phyloP scores from a whole-genome alignment of 2,797 vertebrate species.

The Onychomys torridus region DNA sequence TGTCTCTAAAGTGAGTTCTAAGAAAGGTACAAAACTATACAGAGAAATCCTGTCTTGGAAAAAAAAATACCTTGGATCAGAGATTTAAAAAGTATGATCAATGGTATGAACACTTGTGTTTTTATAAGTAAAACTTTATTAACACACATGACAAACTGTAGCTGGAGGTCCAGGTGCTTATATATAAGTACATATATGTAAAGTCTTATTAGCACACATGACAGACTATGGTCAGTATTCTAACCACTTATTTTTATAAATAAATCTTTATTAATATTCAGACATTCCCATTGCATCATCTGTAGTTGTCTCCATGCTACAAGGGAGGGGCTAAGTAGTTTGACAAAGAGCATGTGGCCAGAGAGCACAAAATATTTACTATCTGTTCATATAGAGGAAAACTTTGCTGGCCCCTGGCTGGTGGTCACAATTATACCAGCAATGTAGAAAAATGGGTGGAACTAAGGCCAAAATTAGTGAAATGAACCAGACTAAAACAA shows the following conservation, averaged over 20 bases:
- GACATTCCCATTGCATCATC: background rate
- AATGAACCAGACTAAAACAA: background rate
- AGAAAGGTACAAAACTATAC: too few species aligned
- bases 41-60: too few species aligned
- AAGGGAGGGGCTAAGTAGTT: background rate
- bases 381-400: background rate
- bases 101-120: background rate
- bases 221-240: background rate
- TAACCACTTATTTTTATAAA: background rate
- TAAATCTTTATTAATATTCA: constrained; percentile 54
- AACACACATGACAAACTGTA: background rate
- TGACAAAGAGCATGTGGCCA: background rate
- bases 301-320: background rate
- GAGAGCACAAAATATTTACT: background rate
- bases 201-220: constrained; percentile 22
- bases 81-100: background rate
- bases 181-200: constrained; percentile 15
- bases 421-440: background rate
- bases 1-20: too few species aligned
- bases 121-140: constrained; percentile 57
- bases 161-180: background rate
- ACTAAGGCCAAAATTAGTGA: too few species aligned
- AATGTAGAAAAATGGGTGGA: background rate
- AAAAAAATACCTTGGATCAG: background rate
- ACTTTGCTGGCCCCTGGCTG: background rate